Evolutionary conservation across 2,797 vertebrate species (phyloP).

Genomic region (Heteromormyrus szaboi): DNA sequence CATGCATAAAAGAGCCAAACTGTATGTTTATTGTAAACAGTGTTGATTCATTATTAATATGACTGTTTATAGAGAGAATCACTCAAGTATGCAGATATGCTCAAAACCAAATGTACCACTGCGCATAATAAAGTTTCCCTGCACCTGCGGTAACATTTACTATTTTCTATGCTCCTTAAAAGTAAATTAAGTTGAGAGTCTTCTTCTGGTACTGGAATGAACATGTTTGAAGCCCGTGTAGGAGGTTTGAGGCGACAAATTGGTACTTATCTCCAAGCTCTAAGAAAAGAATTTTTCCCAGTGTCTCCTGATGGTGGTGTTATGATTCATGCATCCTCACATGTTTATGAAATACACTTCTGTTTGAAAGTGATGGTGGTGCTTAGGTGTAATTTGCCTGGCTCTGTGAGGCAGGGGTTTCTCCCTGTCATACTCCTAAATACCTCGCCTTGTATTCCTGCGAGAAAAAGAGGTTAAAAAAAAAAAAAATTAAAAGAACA

Average conservation of each 20-base stretch:
- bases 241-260: constrained; percentile 1
- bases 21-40: neutral
- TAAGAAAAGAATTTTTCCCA: neutral
- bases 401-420: neutral
- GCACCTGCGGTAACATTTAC: neutral
- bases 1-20: neutral
- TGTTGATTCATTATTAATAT: neutral
- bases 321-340: constrained; percentile 9
- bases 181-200: neutral
- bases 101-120: neutral
- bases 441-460: neutral
- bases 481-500: constrained; percentile 36
- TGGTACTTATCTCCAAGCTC: neutral
- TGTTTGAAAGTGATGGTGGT: neutral
- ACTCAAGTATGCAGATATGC: neutral
- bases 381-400: neutral
- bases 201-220: constrained; percentile 8
- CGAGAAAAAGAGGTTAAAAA: neutral
- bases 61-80: neutral
- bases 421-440: neutral
- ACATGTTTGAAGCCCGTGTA: constrained; percentile 2
- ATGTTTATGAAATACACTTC: neutral
- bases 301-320: neutral
- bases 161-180: neutral
- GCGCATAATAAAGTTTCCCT: neutral